Conservation (phyloP, 37 sponge, comb jelly and placozoan genomes). For the Lycopodina hypogea region DNA sequence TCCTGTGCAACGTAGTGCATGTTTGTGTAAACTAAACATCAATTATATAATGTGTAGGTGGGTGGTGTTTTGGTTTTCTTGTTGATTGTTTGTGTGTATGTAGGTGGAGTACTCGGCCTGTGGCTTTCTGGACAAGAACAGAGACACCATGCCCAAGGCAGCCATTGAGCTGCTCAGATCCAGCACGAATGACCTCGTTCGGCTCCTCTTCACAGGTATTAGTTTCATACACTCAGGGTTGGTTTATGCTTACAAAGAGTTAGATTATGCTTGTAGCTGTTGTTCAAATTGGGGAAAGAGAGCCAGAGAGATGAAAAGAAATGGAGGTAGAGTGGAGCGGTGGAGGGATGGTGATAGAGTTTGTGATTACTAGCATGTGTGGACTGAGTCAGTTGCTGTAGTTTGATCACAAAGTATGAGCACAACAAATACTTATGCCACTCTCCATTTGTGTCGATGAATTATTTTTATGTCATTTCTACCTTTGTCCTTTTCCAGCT, state of each 20-base stretch:
- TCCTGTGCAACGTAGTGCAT: not conserved
- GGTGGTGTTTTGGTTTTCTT: not conserved
- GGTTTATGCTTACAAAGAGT: not conserved
- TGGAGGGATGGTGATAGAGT: too few relatives aligned
- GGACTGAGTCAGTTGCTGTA: too few relatives aligned
- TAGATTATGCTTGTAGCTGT: too few relatives aligned
- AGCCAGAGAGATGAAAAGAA: too few relatives aligned
- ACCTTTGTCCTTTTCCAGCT: conserved; percentile 15
- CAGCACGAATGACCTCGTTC: conserved; percentile 56
- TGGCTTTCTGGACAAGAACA: conserved; percentile 84
- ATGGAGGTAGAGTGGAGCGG: too few relatives aligned
- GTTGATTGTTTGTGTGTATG: not conserved
- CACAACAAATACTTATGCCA: too few relatives aligned
- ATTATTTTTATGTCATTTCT: not conserved
- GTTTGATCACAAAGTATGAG: too few relatives aligned
- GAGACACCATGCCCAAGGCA: conserved; percentile 67
- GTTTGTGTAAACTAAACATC: not conserved
- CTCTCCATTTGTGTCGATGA: too few relatives aligned
- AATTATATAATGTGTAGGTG: too few relatives aligned
- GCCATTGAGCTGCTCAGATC: conserved; percentile 64
- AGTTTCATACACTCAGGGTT: not conserved
- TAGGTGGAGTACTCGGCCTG: conserved; percentile 62
- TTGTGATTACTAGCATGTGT: too few relatives aligned
- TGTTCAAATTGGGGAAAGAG: too few relatives aligned
- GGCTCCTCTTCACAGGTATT: conserved; percentile 58